Percentiles rank a stretch among this genome's conserved stretches.
Evolutionary conservation across 2,888 invertebrate genomes (phyloP).

Genomic region (Electrophaes corylata): DNA sequence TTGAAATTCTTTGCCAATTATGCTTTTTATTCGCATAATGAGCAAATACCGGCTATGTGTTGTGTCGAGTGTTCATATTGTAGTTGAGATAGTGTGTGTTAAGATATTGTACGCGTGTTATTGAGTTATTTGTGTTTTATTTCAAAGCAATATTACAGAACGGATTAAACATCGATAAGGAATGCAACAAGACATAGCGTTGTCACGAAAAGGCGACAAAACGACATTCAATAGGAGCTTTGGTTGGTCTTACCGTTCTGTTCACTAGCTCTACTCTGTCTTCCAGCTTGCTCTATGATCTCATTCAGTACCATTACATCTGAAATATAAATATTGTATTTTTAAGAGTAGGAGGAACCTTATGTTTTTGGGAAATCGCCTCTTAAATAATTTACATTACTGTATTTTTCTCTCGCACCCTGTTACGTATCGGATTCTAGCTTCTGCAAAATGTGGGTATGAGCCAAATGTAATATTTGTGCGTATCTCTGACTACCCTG

Average conservation of each 20-base stretch:
- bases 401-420: too few species aligned
- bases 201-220: constrained; percentile 50
- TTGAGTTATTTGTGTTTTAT: constrained; percentile 36
- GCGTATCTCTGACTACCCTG: too few species aligned
- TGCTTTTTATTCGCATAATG: constrained; percentile 78
- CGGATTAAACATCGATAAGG: constrained; percentile 50
- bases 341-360: neutral
- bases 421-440: too few species aligned
- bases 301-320: constrained; percentile 99
- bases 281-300: constrained; percentile 97
- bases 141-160: constrained; percentile 36
- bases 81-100: constrained; percentile 46
- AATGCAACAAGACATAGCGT: constrained; percentile 55
- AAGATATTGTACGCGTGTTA: constrained; percentile 25
- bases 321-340: constrained; percentile 67
- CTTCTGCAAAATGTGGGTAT: too few species aligned
- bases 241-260: constrained; percentile 89
- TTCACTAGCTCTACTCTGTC: constrained; percentile 93
- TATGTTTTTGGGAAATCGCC: neutral
- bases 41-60: constrained; percentile 75
- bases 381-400: too few species aligned
- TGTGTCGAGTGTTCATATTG: constrained; percentile 51
- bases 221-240: constrained; percentile 45
- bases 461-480: too few species aligned
- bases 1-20: constrained; percentile 75